Conservation (phyloP, 2,888 invertebrate species). For the Drosophila paracracens region DNA sequence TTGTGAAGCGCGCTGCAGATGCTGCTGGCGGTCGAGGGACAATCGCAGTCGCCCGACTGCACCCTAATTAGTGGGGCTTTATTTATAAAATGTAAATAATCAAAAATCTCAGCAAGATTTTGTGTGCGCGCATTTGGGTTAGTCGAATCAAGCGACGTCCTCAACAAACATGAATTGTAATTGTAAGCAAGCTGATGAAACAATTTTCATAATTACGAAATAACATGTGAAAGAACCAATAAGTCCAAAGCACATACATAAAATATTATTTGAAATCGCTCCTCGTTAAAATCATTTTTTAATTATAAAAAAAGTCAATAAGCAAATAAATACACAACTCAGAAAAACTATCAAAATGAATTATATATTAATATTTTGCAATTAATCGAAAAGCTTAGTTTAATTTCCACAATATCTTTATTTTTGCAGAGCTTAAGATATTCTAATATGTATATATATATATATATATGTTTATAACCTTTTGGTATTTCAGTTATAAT, state of each 20-base stretch:
- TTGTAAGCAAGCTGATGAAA: background rate
- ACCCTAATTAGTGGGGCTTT: slow-evolving; percentile 69
- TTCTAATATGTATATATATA: background rate
- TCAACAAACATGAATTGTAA: background rate
- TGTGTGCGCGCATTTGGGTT: slow-evolving; percentile 15
- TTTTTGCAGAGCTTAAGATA: background rate
- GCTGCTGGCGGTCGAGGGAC: slow-evolving; percentile 37
- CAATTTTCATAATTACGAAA: background rate
- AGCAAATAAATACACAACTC: background rate
- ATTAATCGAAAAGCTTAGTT: background rate
- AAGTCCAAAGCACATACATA: background rate
- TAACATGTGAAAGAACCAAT: background rate
- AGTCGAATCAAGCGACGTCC: slow-evolving; percentile 3
- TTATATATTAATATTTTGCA: background rate
- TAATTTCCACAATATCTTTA: background rate
- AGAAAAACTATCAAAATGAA: background rate
- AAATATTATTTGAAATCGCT: background rate
- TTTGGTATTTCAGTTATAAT: slow-evolving; percentile 24
- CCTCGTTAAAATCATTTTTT: background rate
- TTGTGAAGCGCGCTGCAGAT: slow-evolving; percentile 41
- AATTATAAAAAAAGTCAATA: background rate
- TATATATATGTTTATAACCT: background rate
- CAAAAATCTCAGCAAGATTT: slow-evolving; percentile 16
- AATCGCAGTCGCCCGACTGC: slow-evolving; percentile 48
- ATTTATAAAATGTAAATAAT: slow-evolving; percentile 40